phyloP scores from a whole-genome alignment of 2,113 vertebrate genomes.

The Phylloscopus trochilus region DNA sequence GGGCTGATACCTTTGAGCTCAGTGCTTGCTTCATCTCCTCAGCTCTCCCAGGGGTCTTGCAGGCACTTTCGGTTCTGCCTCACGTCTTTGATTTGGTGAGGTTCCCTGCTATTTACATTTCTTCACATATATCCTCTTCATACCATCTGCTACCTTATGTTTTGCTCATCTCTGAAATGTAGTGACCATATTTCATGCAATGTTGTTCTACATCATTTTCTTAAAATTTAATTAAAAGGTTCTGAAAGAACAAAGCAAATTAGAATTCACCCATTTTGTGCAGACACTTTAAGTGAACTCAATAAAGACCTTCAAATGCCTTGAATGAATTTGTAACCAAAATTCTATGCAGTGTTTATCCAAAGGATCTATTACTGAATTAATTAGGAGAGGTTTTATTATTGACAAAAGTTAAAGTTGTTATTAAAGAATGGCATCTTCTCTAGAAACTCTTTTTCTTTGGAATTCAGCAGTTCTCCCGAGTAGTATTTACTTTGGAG shows the following conservation, averaged over 20 bases:
- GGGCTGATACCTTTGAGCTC: not conserved
- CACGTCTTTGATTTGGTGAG: not conserved
- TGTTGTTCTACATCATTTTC: not conserved
- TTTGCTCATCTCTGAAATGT: conserved; percentile 26
- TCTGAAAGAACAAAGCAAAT: conserved; percentile 23
- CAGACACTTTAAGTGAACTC: not conserved
- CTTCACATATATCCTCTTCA: conserved; percentile 8
- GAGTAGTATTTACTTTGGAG: not conserved
- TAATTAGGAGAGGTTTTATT: not conserved
- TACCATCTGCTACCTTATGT: conserved; percentile 46
- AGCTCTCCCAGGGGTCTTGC: conserved; percentile 29
- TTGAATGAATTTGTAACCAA: not conserved
- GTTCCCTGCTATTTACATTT: conserved; percentile 34
- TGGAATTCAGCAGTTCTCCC: not conserved
- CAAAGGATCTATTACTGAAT: not conserved
- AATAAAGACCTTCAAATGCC: not conserved
- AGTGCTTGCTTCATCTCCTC: not conserved
- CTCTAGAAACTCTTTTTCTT: not conserved
- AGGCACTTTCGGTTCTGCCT: conserved; percentile 7
- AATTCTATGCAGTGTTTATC: not conserved
- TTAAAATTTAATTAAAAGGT: not conserved
- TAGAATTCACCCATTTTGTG: not conserved
- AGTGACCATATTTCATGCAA: not conserved
- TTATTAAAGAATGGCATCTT: not conserved
- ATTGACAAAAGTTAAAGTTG: not conserved